Conservation (phyloP, 2,113 vertebrate genomes). For the Mormoops blainvillei region DNA sequence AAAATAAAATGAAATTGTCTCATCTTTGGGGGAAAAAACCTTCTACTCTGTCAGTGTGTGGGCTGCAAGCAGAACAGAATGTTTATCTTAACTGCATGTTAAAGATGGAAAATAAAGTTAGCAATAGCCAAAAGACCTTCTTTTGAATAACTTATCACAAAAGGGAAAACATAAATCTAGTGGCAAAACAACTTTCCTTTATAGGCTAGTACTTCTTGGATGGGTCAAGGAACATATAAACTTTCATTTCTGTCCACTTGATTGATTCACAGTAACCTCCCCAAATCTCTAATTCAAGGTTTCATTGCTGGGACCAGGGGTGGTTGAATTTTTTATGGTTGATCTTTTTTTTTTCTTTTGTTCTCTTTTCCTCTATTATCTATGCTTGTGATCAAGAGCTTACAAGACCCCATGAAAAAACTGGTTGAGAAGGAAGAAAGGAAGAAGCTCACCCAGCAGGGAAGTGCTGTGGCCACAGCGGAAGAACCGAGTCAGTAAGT, state of each 20-base stretch:
- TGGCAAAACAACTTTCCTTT: constrained; percentile 10
- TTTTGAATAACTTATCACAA: constrained; percentile 46
- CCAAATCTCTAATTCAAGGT: neutral
- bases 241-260: neutral
- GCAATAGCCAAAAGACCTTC: constrained; percentile 31
- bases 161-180: constrained; percentile 16
- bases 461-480: constrained; percentile 55
- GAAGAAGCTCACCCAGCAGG: constrained; percentile 75
- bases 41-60: constrained; percentile 2
- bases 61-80: constrained; percentile 38
- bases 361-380: neutral
- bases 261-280: neutral
- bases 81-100: constrained; percentile 56
- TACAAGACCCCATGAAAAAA: constrained; percentile 87
- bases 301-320: neutral
- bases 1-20: constrained; percentile 51
- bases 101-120: constrained; percentile 49
- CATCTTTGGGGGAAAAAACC: neutral
- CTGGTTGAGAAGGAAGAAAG: constrained; percentile 81
- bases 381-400: constrained; percentile 75
- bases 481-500: constrained; percentile 87
- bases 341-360: neutral
- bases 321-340: neutral
- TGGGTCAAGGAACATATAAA: neutral
- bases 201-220: neutral